Percentiles rank a stretch among this genome's conserved stretches.
phyloP scores from a whole-genome alignment of 2,888 invertebrate genomes.

The Sycophila texana region DNA sequence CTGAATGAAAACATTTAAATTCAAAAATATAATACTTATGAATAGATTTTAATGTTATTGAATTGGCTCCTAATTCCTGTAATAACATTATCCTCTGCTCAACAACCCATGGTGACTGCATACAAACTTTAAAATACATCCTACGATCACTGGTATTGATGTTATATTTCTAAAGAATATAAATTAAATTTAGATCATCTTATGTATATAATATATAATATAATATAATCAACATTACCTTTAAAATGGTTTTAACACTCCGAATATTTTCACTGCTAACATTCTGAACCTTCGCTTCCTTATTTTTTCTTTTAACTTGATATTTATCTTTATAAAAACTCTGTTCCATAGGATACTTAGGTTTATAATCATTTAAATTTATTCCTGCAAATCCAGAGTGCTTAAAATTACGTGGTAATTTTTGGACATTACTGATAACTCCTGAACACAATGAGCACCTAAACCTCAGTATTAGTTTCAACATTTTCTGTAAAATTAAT shows the following conservation, averaged over 20 bases:
- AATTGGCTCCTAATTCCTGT: constrained; percentile 63
- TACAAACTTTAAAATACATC: constrained; percentile 44
- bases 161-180: constrained; percentile 52
- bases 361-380: too few relatives aligned
- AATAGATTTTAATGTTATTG: constrained; percentile 52
- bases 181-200: not conserved
- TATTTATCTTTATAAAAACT: not conserved
- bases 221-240: constrained; percentile 39
- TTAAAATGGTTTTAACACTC: constrained; percentile 38
- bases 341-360: not conserved
- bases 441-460: not conserved
- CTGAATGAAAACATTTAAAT: constrained; percentile 10
- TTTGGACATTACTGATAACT: too few relatives aligned
- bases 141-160: constrained; percentile 29
- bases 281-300: too few relatives aligned
- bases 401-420: too few relatives aligned
- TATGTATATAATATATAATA: not conserved
- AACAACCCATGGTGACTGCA: constrained; percentile 44
- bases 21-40: constrained; percentile 55
- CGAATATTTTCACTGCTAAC: too few relatives aligned
- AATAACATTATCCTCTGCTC: constrained; percentile 62
- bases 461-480: constrained; percentile 10
- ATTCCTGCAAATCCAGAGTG: too few relatives aligned
- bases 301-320: not conserved
- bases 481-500: constrained; percentile 15